A percentile compares a stretch with the other conserved stretches of the same genome.
Conservation (phyloP, 2,797 vertebrate species). For the Rhincodon typus region DNA sequence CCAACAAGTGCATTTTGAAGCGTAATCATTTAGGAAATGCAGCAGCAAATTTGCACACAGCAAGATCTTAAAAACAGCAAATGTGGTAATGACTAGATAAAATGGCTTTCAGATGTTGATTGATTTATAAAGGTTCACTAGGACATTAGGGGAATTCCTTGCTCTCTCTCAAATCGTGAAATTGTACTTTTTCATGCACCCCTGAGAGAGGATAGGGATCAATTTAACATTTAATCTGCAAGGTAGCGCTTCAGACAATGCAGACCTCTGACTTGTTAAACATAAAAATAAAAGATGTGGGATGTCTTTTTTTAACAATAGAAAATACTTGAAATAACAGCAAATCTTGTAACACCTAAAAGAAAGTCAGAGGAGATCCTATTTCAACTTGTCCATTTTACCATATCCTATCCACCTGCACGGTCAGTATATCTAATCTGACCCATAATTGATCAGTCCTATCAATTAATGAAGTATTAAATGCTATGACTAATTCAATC, state of each 20-base stretch:
- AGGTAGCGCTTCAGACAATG: neutral
- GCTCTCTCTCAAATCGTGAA: neutral
- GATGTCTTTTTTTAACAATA: neutral
- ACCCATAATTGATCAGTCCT: neutral
- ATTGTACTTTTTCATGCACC: neutral
- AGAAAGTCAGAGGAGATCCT: neutral
- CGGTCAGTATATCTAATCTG: neutral
- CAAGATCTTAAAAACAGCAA: neutral
- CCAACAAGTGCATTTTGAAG: too few species aligned
- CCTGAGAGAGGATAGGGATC: neutral
- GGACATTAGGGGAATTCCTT: neutral
- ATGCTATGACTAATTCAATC: neutral
- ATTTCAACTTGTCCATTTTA: neutral
- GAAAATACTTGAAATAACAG: neutral
- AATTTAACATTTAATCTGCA: neutral
- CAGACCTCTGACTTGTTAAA: neutral
- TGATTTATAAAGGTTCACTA: neutral
- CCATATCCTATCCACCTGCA: neutral
- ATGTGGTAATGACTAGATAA: neutral
- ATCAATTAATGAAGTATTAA: neutral
- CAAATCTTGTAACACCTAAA: neutral
- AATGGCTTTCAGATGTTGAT: neutral
- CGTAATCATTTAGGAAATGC: neutral
- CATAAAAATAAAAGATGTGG: neutral
- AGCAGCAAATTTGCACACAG: neutral